Evolutionary conservation across 2,888 invertebrate species (phyloP), one percentile per base, ranked within the genome.

Genomic region (Thumatha senex): DNA sequence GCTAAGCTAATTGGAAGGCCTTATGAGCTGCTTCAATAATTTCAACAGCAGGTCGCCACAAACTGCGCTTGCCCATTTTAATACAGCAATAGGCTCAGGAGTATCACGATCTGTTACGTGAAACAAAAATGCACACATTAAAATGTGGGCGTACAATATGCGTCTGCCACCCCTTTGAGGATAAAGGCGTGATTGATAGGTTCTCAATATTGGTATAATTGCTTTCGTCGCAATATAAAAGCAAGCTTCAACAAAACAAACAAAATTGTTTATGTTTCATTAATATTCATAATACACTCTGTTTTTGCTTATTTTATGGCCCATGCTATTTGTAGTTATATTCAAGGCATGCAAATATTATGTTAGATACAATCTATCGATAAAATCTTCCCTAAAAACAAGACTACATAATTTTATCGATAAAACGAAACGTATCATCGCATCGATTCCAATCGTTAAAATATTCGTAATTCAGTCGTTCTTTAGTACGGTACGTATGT

Each of bases 381-480:
- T 51, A 56, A 48, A 30, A 38, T 49, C 35, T 39, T 40, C 40
- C 40, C 7, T 18, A 38, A 42, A 46, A 34, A n/a, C n/a, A 12
- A 8, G 48, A 44, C 12, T 15, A 29, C 29, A 30, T 39, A 39
- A 8, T 29, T 41, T 41, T 34, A 13, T 36, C 24, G 34, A 39
- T 41, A 41, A n/a, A 41, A 46, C 40, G 36, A 46, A 30, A 42
- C 31, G 8, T 12, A 39, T 39, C 46, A 12, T 43, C 29, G 12
- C 14, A 40, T 45, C 7, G 29, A 12, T 45, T 42, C 35, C 33
- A 30, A 49, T 35, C 43, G 45, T 44, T 58, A 43, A 55, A 55
- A 51, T 51, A 62, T 65, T 54, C 39, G 62, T 51, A 41, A 47
- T 31, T 40, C 51, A 54, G 48, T 62, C 34, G 36, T 54, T 51